Evolutionary conservation across 2,113 vertebrate genomes (phyloP).

Genomic region (Gallinago undulata): DNA sequence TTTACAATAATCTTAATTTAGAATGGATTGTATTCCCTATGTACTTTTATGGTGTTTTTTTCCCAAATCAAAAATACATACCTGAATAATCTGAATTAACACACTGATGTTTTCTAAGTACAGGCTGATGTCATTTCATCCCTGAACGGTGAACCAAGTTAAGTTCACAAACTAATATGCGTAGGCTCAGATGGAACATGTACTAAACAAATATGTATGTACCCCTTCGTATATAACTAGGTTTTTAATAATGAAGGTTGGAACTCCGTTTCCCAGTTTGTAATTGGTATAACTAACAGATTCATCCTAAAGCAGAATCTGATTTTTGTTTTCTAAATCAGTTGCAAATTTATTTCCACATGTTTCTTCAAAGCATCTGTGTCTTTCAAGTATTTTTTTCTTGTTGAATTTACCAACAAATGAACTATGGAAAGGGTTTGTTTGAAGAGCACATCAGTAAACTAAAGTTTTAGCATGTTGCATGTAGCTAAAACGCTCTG

Average conservation of each 20-base stretch:
- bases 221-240: accelerated
- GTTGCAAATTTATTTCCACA: background rate
- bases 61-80: background rate
- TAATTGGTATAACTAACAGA: background rate
- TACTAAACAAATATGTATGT: background rate
- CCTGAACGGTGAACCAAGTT: background rate
- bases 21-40: background rate
- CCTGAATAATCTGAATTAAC: background rate
- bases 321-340: background rate
- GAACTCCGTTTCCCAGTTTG: background rate
- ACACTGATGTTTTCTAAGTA: background rate
- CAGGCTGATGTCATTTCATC: background rate
- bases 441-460: background rate
- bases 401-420: background rate
- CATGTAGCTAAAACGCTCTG: background rate
- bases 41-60: background rate
- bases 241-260: background rate
- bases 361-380: background rate
- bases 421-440: background rate
- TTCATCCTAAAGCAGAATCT: background rate
- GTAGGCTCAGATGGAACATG: background rate
- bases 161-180: background rate
- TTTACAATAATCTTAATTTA: background rate
- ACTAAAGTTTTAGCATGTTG: background rate
- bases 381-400: background rate